phyloP scores from a whole-genome alignment of 2,888 invertebrate species.

The Melikaiella ostensackeni region DNA sequence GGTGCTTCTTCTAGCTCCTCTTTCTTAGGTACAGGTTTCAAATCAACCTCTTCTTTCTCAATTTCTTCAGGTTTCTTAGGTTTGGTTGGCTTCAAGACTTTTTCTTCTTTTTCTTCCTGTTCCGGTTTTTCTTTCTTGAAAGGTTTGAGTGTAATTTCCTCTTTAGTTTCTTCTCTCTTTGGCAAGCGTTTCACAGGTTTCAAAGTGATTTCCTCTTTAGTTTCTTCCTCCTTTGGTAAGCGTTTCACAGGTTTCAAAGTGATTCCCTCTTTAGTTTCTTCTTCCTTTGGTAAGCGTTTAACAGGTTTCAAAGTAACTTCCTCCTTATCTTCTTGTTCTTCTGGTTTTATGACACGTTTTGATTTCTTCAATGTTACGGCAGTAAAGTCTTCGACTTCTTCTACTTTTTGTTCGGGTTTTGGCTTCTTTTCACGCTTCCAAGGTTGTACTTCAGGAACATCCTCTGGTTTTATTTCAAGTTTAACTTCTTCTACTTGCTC shows the following conservation, averaged over 20 bases:
- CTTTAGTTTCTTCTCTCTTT: slow-evolving; percentile 52
- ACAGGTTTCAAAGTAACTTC: slow-evolving; percentile 61
- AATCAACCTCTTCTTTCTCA: slow-evolving; percentile 60
- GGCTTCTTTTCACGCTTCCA: slow-evolving; percentile 68
- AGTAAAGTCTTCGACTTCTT: slow-evolving; percentile 55
- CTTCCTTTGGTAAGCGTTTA: slow-evolving; percentile 65
- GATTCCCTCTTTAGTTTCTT: slow-evolving; percentile 69
- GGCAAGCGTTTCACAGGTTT: slow-evolving; percentile 22
- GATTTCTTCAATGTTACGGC: slow-evolving; percentile 59
- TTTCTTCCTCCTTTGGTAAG: slow-evolving; percentile 45
- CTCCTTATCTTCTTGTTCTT: slow-evolving; percentile 59
- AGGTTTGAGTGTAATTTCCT: slow-evolving; percentile 65
- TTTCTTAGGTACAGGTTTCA: slow-evolving; percentile 64
- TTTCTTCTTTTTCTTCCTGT: slow-evolving; percentile 51
- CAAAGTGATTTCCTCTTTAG: slow-evolving; percentile 61
- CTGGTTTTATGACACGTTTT: slow-evolving; percentile 55
- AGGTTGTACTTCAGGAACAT: slow-evolving; percentile 80
- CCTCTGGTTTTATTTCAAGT: slow-evolving; percentile 60
- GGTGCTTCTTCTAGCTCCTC: slow-evolving; percentile 64
- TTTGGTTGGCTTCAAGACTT: slow-evolving; percentile 65
- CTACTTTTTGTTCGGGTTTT: slow-evolving; percentile 51
- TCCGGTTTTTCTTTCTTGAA: slow-evolving; percentile 58
- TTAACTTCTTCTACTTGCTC: too few species aligned
- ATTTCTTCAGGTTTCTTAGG: slow-evolving; percentile 53
- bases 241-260: slow-evolving; percentile 13